Evolutionary conservation across 1,140 invertebrate genomes (phyloP), one percentile per base, ranked within the genome.

Genomic region (Ericerus pela): DNA sequence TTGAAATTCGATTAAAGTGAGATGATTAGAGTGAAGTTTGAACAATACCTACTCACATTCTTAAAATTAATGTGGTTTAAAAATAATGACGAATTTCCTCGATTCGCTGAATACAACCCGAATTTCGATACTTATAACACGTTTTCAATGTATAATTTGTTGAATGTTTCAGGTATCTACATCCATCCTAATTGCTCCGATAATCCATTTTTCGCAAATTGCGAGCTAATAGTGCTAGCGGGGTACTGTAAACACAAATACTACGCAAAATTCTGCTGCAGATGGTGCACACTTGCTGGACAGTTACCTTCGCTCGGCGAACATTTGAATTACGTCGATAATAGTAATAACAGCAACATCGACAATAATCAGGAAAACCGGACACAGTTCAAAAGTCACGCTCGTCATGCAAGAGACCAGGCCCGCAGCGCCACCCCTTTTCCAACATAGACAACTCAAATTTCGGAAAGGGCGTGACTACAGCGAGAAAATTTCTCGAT

Each of bases 231-330:
- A 56, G 86, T 94, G 1, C 71, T 76, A 62, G 86, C 78, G 12
- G 76, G 77, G 26, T 89, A 85, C 66, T 96, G 92, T 67, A 73
- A 74, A 8, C 90, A 95, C 68, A 74, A 79, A 60, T 91, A 90
- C 68, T 96, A 95, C 67, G 84, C 82, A n/a, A 77, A 78, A 67
- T 95, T 92, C 78, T 96, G 92, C 68, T 96, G 92, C 70, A 77
- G 81, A 65, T 91, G 88, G 1, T 95, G 90, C 65, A 85, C 87
- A 30, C 71, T 84, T 67, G 86, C 88, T 1, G 87, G 87, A 1
- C 82, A 87, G 62, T 65, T 86, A 10, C 72, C 76, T 2, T 58
- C 63, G n/a, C n/a, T n/a, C n/a, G n/a, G n/a, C n/a, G n/a, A n/a
- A n/a, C n/a, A n/a, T n/a, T n/a, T n/a, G n/a, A n/a, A n/a, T n/a